Base-by-base conservation (phyloP, 2,113 vertebrate genomes). In the Platichthys flesus region DNA sequence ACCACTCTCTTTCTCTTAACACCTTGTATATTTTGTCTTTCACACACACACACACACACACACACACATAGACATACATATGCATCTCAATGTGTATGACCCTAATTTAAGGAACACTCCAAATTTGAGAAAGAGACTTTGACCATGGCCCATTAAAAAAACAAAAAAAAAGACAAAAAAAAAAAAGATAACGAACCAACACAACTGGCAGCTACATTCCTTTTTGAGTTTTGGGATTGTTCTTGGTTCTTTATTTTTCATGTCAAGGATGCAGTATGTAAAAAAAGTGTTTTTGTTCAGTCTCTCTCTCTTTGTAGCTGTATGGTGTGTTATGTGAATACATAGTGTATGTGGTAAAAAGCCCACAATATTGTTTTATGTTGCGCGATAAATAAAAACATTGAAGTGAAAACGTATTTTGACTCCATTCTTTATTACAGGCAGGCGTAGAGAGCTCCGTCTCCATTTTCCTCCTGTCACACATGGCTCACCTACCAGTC, bases 281-380 rank as follows among this genome's bases (percentile, higher is more conserved):
- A 92, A 92, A 90, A 82, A 81, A 90, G 90, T 93, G 93, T 94
- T 94, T 92, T 94, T 93, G 90, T 94, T 94, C 85, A 88, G 91
- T 94, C 93, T 93, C 93, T 94, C 91, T 93, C 93, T 94, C 93
- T 94, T 94, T 93, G 94, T 95, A 95, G 94, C 93, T 95, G 94
- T 95, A 92, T 93, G 93, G 94, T 95, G 94, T 94, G 94, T 94
- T 91, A 94, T 95, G 94, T 95, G 94, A 95, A 95, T 94, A 94
- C 93, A 95, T 95, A 94, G 94, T 93, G 94, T 95, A 94, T 94
- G 94, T 95, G 94, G 93, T 92, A 64, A 91, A 82, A 83, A 91
- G 62, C 67, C 94, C 94, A 95, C 94, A 90, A 93, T 94, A 94
- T 94, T 95, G 94, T 95, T 95, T 95, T 94, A 94, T 95, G 95